Percentiles rank a stretch among this genome's conserved stretches.
Evolutionary conservation across 2,797 vertebrate species (phyloP).

Genomic region (Phaenicophaeus curvirostris): DNA sequence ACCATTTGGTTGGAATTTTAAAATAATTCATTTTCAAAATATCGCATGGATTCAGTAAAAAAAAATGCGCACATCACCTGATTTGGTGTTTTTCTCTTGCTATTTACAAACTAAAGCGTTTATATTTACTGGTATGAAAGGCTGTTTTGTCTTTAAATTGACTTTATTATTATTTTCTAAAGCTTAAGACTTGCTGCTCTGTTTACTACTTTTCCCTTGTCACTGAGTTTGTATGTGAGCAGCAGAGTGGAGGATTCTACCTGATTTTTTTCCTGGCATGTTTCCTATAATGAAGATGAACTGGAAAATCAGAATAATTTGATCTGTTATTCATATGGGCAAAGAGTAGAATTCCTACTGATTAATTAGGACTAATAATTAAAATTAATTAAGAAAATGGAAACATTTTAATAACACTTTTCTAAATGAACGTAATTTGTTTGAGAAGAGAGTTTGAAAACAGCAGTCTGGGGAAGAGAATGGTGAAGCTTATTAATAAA

Average conservation of each 20-base stretch:
- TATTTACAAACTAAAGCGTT: not conserved
- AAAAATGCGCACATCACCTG: not conserved
- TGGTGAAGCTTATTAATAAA: not conserved
- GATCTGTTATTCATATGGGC: not conserved
- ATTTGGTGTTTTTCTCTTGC: not conserved
- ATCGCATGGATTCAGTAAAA: not conserved
- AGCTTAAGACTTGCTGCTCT: not conserved
- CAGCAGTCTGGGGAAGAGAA: not conserved
- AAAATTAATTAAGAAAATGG: not conserved
- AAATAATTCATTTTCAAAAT: not conserved
- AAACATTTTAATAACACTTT: not conserved
- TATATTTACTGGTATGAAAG: not conserved
- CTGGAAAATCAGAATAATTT: not conserved
- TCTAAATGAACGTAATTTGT: not conserved
- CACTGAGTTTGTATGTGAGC: not conserved
- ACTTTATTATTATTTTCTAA: not conserved
- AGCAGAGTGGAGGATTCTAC: not conserved
- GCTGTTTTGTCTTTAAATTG: not conserved
- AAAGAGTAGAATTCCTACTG: not conserved
- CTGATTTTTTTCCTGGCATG: not conserved
- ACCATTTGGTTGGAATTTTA: not conserved
- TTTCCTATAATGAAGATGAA: not conserved
- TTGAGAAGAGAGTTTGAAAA: not conserved
- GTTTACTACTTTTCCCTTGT: not conserved
- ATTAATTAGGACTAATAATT: not conserved